These are phyloP conservation scores for Drosophila trapezifrons DNA, from an alignment of 1,140 invertebrate species.

Conservation along the genomic window DNA sequence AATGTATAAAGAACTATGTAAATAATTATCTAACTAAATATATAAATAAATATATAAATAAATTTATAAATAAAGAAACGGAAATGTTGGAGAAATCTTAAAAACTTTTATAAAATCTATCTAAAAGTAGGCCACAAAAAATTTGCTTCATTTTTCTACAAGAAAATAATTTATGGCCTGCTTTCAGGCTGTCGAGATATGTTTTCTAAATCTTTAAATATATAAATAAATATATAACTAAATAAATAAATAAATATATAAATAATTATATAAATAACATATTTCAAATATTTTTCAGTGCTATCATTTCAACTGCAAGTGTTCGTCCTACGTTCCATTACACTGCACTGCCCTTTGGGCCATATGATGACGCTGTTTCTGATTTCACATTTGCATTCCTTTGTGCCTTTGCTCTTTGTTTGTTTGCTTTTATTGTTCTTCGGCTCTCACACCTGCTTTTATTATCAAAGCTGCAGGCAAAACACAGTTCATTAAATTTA, in stretches of 20 bases:
- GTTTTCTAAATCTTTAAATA: neutral
- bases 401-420: slow-evolving; percentile 24
- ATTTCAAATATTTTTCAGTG: neutral
- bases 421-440: slow-evolving; percentile 27
- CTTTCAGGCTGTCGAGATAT: too few relatives aligned
- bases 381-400: slow-evolving; percentile 65
- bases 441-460: slow-evolving; percentile 21
- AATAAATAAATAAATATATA: neutral
- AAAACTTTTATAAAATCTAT: too few relatives aligned
- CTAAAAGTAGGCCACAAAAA: too few relatives aligned
- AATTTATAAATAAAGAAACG: neutral
- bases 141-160: too few relatives aligned
- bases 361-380: slow-evolving; percentile 28
- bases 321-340: too few relatives aligned
- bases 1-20: too few relatives aligned
- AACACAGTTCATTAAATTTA: slow-evolving; percentile 45
- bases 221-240: too few relatives aligned
- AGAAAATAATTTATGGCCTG: too few relatives aligned
- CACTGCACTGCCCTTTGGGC: neutral
- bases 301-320: neutral
- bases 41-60: too few relatives aligned
- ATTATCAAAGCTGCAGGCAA: slow-evolving; percentile 16
- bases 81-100: too few relatives aligned
- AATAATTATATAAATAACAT: neutral
- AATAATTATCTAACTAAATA: too few relatives aligned